phyloP scores from a whole-genome alignment of 2,797 vertebrate genomes.

The Tarsius wallacei region DNA sequence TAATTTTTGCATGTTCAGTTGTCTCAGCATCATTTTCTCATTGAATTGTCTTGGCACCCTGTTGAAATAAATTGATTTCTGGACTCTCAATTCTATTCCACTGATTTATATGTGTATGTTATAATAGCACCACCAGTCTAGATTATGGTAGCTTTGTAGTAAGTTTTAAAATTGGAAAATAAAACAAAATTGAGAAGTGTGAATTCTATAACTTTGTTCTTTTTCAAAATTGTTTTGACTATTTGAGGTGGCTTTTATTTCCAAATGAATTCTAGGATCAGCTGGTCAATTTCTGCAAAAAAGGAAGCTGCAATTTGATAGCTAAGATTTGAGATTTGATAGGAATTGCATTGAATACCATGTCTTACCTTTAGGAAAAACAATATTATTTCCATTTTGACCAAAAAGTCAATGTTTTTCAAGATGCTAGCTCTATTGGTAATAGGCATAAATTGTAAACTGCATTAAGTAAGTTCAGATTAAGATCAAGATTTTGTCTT shows the following conservation, averaged over 20 bases:
- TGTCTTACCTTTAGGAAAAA: constrained; percentile 1
- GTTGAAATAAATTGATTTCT: not conserved
- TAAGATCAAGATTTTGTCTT: not conserved
- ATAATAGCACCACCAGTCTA: not conserved
- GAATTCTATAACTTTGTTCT: not conserved
- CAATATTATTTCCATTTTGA: constrained; percentile 10
- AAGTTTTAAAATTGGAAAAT: not conserved
- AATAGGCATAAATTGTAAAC: not conserved
- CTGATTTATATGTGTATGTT: not conserved
- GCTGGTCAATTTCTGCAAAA: not conserved
- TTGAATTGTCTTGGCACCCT: not conserved
- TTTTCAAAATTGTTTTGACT: not conserved
- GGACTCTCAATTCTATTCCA: not conserved
- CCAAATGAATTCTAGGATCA: not conserved
- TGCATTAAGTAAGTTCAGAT: not conserved
- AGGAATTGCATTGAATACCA: not conserved
- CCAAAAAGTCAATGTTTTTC: constrained; percentile 8
- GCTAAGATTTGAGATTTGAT: not conserved
- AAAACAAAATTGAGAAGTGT: not conserved
- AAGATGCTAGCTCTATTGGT: not conserved
- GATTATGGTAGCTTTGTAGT: not conserved
- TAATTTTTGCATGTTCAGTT: constrained; percentile 20
- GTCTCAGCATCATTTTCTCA: not conserved
- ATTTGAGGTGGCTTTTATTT: not conserved
- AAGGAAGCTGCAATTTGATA: not conserved